Evolutionary conservation across 1,140 invertebrate species (phyloP), one percentile per base, ranked within the genome.

Genomic region (Drosophila tani): DNA sequence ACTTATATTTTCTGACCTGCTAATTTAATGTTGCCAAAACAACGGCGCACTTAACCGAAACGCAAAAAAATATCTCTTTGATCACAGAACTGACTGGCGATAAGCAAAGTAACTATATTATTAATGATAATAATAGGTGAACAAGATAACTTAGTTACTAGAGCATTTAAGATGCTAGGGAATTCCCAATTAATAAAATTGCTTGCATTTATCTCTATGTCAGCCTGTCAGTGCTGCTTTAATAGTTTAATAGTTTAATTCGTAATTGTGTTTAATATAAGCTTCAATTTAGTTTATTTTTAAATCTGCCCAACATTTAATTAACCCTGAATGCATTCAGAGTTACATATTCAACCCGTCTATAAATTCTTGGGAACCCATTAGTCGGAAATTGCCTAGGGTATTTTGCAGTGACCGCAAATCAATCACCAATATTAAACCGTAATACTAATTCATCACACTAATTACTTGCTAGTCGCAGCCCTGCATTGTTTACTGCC

Each of bases 171-270:
- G 5, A 4, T 50, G 50, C 17, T 5, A 19, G 50, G n/a, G 27
- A 51, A 32, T 32, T 51, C n/a, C n/a, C 27, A 51, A 51, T 51
- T 32, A 51, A 19, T 53, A 2, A 14, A 53, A 53, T 35, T 35
- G 50, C 27, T 51, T 17, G 11, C 17, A 19, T 19, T 35, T 19
- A 35, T 17, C 9, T 35, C 14, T 49, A 24, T 51, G n/a, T 32
- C 17, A 32, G 9, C n/a, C 12, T 11, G 9, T 12, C 15, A 11
- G 24, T 9, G 27, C 27, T 9, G n/a, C 27, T 11, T 51, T 32
- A 51, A 32, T 51, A 17, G n/a, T 11, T 51, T 32, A 51, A 32
- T 51, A 17, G n/a, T 51, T 50, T 32, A 49, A 24, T 51, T 14
- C 7, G 12, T 14, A 19, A 14, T 3, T 47, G 19, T 6, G 2